Evolutionary conservation across 1,140 invertebrate species (phyloP).

Genomic region (Chionoecetes opilio): DNA sequence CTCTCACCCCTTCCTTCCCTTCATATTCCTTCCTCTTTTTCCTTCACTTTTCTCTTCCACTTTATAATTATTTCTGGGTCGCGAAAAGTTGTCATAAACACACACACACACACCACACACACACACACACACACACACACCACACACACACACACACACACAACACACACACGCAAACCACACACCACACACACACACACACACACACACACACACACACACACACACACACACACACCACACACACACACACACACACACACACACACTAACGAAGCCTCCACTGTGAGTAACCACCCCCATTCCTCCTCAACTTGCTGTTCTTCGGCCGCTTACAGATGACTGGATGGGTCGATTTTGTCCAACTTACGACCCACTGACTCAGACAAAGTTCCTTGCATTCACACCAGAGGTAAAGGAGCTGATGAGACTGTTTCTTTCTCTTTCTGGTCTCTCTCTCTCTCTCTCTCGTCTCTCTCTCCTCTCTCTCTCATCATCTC

Average conservation of each 20-base stretch:
- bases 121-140: no score
- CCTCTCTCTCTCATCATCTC: neutral
- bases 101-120: no score
- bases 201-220: constrained; percentile 27
- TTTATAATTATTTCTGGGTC: no score
- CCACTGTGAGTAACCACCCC: neutral
- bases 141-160: no score
- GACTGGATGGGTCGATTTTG: neutral
- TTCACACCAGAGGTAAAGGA: neutral
- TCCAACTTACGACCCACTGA: neutral
- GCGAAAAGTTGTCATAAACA: no score
- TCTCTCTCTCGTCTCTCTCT: no score
- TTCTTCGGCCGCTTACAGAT: neutral
- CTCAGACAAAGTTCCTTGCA: neutral
- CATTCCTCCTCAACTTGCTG: neutral
- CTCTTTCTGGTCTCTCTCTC: no score
- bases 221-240: neutral
- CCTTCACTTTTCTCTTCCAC: no score
- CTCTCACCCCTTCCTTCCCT: no score
- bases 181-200: neutral
- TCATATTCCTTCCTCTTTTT: no score
- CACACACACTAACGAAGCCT: neutral
- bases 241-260: constrained; percentile 12
- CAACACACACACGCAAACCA: no score
- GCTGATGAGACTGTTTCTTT: neutral